Evolutionary conservation across 2,797 vertebrate genomes (phyloP).

Genomic region (Xyrichtys novacula): DNA sequence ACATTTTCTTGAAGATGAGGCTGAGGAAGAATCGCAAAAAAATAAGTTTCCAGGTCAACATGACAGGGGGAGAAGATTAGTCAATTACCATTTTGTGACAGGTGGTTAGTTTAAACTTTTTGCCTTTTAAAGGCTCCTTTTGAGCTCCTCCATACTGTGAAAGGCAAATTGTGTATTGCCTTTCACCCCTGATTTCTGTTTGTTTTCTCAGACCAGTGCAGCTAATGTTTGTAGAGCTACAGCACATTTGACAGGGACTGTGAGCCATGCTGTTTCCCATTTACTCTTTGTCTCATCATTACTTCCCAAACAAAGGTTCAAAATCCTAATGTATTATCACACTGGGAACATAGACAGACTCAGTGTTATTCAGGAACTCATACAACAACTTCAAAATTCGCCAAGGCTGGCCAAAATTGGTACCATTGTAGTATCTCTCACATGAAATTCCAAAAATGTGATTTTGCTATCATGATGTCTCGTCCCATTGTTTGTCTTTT

Average conservation of each 20-base stretch:
- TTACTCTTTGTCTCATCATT: background rate
- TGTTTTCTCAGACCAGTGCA: background rate
- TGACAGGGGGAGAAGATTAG: too few species aligned
- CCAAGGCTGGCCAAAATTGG: background rate
- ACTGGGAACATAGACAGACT: background rate
- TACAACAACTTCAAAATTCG: background rate
- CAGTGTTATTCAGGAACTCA: background rate
- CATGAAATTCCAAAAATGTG: background rate
- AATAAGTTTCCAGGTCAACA: too few species aligned
- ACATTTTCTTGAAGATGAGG: too few species aligned
- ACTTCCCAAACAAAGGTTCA: background rate
- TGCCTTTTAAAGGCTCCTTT: background rate
- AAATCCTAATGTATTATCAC: background rate
- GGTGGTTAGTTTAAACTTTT: background rate
- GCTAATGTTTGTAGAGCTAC: background rate
- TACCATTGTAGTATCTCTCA: background rate
- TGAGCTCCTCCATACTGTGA: background rate
- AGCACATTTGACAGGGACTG: background rate
- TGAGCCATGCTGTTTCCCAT: background rate
- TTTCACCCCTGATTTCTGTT: conserved; percentile 1
- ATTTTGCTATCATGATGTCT: background rate
- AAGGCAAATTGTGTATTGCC: background rate
- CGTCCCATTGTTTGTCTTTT: conserved; percentile 10
- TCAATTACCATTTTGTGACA: background rate
- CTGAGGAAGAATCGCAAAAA: too few species aligned